Evolutionary conservation across 1,140 invertebrate species (phyloP), one percentile per base, ranked within the genome.

Genomic region (Berghia stephanieae): DNA sequence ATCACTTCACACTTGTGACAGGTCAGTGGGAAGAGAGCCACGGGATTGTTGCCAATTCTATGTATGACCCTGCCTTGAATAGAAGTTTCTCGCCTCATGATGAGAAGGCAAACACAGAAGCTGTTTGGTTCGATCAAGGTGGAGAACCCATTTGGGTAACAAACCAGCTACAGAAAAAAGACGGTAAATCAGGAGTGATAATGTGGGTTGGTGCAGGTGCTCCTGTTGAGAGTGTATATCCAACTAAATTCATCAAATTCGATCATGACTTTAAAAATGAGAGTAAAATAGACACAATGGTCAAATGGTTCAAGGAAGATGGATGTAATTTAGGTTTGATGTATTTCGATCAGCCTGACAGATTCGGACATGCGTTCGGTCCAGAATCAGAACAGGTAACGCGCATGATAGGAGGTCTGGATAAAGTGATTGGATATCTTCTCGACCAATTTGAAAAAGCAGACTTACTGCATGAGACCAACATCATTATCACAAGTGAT

Each of bases 1-100:
- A 95, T 89, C 94, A 95, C 89, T 93, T 93, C 82, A 92, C 93
- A 0, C 93, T 96, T 55, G 93, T 92, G 0, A 96, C 94, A 38
- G 94, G 94, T 5, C 83, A 95, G 34, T 94, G 93, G 84, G 90
- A 92, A 0, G 94, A 95, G 86, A 90, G 87, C 67, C 94, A 95
- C 88, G 94, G 94, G 6, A 93, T 95, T 71, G 85, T 95, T 3
- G 93, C 92, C 0, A 95, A 93, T 88, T 84, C 86, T 43, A 91
- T 93, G 83, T 94, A 91, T 83, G 93, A 95, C 87, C 88, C 90
- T 2, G 78, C 85, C 2, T 87, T 89, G 2, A 90, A 91, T 34
- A 88, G n/a, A 88, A 67, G 85, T 80, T 4, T n/a, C n/a, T n/a
- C n/a, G n/a, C n/a, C n/a, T n/a, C n/a, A n/a, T n/a, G 86, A 83